Conservation (phyloP, 2,888 invertebrate species). For the Neocrepidodera transversa region DNA sequence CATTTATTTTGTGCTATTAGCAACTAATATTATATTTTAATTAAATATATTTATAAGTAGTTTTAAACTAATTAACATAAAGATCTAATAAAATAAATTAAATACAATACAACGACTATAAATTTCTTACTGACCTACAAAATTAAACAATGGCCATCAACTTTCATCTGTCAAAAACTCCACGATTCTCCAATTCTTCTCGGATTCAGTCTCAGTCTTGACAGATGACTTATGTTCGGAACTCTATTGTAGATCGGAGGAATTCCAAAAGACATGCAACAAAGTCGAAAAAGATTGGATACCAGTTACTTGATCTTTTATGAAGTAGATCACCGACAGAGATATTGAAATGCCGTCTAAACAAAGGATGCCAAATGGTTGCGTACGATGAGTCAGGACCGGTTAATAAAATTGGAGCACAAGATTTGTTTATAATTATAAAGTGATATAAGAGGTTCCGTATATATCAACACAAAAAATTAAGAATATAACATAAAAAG, state of each 20-base stretch:
- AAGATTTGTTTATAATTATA: too few relatives aligned
- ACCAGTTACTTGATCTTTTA: constrained; percentile 6
- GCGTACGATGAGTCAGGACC: constrained; percentile 2
- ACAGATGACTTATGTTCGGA: constrained; percentile 16
- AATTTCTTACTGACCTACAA: neutral
- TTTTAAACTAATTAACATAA: neutral
- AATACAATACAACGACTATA: neutral
- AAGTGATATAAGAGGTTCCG: neutral
- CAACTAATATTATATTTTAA: too few relatives aligned
- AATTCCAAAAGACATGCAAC: constrained; percentile 15
- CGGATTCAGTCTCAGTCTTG: neutral
- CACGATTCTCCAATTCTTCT: neutral
- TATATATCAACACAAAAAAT: too few relatives aligned
- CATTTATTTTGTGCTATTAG: too few relatives aligned
- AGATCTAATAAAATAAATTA: neutral
- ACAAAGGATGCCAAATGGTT: constrained; percentile 35
- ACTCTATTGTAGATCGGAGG: constrained; percentile 6
- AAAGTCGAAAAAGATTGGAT: constrained; percentile 9
- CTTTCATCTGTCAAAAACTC: constrained; percentile 1
- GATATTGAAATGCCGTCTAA: constrained; percentile 33
- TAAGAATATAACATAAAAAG: too few relatives aligned
- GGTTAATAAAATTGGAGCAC: too few relatives aligned
- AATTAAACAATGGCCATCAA: neutral
- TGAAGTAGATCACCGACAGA: constrained; percentile 25
- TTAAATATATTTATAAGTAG: neutral